phyloP scores from a whole-genome alignment of 2,113 vertebrate genomes.

The Neodon shergylaensis region DNA sequence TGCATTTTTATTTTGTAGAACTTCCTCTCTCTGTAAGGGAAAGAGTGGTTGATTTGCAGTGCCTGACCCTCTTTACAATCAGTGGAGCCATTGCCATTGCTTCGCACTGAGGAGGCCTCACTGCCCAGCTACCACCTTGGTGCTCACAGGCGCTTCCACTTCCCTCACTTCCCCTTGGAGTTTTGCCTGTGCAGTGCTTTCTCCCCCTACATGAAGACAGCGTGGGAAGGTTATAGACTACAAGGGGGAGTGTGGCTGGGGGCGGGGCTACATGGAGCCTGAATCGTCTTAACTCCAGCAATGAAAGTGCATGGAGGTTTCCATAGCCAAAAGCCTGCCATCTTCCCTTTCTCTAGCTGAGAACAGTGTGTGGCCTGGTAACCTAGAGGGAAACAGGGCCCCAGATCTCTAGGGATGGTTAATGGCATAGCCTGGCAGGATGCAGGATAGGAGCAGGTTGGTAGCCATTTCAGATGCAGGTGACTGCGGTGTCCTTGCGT shows the following conservation, averaged over 20 bases:
- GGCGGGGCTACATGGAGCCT: not conserved
- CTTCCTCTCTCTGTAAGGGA: fast-evolving
- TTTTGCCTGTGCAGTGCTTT: not conserved
- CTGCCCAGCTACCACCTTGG: too few species aligned
- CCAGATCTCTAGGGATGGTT: fast-evolving
- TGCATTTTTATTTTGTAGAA: not conserved
- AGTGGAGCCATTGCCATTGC: too few species aligned
- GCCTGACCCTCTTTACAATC: not conserved
- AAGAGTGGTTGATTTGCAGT: not conserved
- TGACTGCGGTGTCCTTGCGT: not conserved
- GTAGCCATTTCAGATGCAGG: fast-evolving
- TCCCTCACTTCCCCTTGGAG: not conserved
- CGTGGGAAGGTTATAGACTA: not conserved
- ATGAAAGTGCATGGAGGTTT: fast-evolving
- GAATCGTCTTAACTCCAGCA: not conserved
- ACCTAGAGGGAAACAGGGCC: fast-evolving
- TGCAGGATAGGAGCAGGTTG: fast-evolving
- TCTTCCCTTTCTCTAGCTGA: fast-evolving
- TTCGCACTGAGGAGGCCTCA: not conserved
- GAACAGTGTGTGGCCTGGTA: fast-evolving
- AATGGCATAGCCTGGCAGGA: fast-evolving
- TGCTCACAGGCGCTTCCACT: not conserved
- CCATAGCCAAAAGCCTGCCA: fast-evolving
- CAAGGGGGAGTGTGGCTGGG: not conserved
- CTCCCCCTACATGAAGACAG: not conserved